phyloP scores from a whole-genome alignment of 2,888 invertebrate genomes.

The Glyphotaelius pellucidus region DNA sequence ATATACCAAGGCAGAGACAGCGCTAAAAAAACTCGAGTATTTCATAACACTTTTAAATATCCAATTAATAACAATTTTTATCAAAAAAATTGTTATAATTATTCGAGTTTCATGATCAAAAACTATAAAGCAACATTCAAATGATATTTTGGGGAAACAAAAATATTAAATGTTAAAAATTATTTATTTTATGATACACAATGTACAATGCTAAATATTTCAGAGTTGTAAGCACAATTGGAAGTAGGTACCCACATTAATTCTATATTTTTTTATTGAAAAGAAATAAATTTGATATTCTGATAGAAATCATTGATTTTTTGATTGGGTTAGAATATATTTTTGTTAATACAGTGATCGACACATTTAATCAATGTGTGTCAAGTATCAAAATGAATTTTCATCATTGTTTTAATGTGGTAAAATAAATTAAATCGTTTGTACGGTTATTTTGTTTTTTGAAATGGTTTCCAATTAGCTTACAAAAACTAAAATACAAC shows the following conservation, averaged over 20 bases:
- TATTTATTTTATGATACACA: neutral
- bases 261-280: neutral
- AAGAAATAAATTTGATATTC: neutral
- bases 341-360: neutral
- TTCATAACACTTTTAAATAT: neutral
- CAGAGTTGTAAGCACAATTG: neutral
- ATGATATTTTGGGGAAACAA: conserved; percentile 33
- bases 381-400: neutral
- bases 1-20: neutral
- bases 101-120: neutral
- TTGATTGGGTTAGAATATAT: neutral
- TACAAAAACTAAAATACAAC: conserved; percentile 9
- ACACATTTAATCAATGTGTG: neutral
- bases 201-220: neutral
- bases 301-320: neutral
- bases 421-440: neutral
- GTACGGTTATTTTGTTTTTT: neutral
- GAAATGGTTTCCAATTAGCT: conserved; percentile 3
- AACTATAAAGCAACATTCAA: conserved; percentile 23
- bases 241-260: neutral
- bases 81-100: conserved; percentile 30
- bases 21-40: neutral
- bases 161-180: conserved; percentile 32
- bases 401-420: neutral
- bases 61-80: conserved; percentile 36